phyloP scores from a whole-genome alignment of 1,140 invertebrate genomes.

The Stenopsyche tienmushanensis region DNA sequence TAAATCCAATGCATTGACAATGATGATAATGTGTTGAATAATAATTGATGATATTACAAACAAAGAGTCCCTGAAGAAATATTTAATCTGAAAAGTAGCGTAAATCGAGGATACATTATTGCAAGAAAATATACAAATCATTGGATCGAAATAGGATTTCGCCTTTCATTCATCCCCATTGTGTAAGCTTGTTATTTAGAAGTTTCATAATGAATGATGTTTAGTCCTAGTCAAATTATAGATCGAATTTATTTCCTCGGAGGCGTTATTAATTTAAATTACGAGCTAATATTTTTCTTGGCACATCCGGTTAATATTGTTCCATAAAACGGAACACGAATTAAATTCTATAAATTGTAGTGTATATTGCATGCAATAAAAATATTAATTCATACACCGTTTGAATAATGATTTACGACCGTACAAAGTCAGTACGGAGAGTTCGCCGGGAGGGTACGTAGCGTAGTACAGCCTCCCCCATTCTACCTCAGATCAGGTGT shows the following conservation, averaged over 20 bases:
- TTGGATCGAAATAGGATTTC: no score
- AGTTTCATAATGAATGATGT: not conserved
- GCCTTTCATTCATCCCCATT: no score
- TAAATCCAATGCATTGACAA: no score
- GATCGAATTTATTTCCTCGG: not conserved
- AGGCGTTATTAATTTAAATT: not conserved
- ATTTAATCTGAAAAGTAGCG: no score
- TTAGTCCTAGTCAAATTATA: not conserved
- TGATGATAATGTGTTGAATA: no score
- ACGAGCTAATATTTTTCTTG: not conserved
- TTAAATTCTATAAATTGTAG: not conserved
- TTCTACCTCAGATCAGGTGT: not conserved
- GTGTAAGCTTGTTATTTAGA: not conserved
- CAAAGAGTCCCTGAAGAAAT: no score
- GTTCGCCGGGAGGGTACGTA: constrained; percentile 3
- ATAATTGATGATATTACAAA: no score
- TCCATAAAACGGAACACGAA: not conserved
- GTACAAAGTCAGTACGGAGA: not conserved
- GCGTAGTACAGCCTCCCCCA: constrained; percentile 1
- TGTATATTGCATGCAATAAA: not conserved
- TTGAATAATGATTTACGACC: not conserved
- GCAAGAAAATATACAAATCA: no score
- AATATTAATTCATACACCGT: not conserved
- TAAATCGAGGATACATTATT: no score
- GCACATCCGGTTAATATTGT: not conserved